A percentile compares a stretch with the other conserved stretches of the same genome.
phyloP scores from a whole-genome alignment of 1,140 invertebrate species.

The Meloidogyne exigua region DNA sequence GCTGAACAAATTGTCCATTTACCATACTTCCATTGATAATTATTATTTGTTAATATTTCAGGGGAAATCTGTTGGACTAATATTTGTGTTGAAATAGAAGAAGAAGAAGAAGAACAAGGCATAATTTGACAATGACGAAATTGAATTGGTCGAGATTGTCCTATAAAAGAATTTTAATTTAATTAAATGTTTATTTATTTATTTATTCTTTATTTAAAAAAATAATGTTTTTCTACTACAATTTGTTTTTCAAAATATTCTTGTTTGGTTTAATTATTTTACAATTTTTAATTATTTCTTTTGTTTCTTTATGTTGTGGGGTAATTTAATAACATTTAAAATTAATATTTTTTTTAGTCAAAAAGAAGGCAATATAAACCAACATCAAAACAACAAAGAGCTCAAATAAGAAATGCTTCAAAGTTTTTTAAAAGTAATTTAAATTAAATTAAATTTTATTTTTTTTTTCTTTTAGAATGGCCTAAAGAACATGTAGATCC shows the following conservation, averaged over 20 bases:
- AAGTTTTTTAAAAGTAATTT: constrained; percentile 9
- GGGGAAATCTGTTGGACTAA: background rate
- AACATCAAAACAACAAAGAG: background rate
- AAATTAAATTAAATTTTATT: background rate
- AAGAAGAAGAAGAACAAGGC: constrained; percentile 15
- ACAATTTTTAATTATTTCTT: background rate
- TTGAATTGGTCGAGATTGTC: constrained; percentile 44
- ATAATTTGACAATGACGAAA: constrained; percentile 56
- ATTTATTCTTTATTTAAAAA: background rate
- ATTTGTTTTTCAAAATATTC: constrained; percentile 13
- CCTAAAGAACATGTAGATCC: constrained; percentile 1
- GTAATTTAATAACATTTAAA: background rate
- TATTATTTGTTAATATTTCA: background rate
- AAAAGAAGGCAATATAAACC: background rate
- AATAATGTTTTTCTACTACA: background rate
- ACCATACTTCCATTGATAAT: constrained; percentile 65
- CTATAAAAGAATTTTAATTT: constrained; percentile 34
- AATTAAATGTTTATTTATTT: too few species aligned
- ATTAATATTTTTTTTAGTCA: constrained; percentile 3
- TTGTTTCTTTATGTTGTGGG: background rate
- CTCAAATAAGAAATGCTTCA: background rate
- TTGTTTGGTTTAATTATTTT: background rate
- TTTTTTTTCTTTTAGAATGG: background rate
- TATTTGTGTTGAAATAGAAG: background rate
- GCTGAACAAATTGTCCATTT: constrained; percentile 82